Base-by-base conservation (phyloP, 2,113 vertebrate genomes). In the Cheilinus undulatus region DNA sequence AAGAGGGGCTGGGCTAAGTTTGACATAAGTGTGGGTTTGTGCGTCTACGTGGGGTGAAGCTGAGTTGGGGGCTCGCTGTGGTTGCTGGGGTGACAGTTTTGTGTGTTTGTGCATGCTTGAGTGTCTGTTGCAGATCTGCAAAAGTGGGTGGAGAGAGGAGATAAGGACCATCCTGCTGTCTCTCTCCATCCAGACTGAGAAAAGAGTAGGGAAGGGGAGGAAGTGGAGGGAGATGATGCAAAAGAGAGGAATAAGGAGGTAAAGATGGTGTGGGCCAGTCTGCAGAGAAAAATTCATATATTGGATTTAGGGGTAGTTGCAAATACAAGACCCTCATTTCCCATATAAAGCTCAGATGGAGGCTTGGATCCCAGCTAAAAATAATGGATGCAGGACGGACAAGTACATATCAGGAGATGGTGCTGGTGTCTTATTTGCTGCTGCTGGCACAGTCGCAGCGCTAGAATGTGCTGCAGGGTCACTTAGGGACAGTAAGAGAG, bases 281-380 rank as follows among this genome's bases (percentile, higher is more conserved):
- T 42, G 40, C 40, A 1, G 72, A 67, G 64, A 79, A 72, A 70
- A 40, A 23, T 15, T 23, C 28, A 79, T 28, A 46, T 59, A 71
- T 67, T 79, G 32, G 63, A 70, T 78, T 64, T 62, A 60, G 53
- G 71, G 78, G 71, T 40, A 50, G 59, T 61, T 59, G 63, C 4
- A 30, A 80, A 90, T 75, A 82, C 48, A 76, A 78, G 56, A 57
- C 49, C 82, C 54, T 76, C 77, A 83, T 85, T 83, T 88, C 28
- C 93, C 92, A 88, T 93, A 93, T 93, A 91, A 89, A 93, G 91
- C 75, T 73, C 80, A 80, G 88, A 84, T 86, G 80, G 65, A 75
- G 69, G 68, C 66, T 79, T 78, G 58, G 81, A 91, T 91, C 81
- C 78, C 76, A 86, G 84, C 93, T 93, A 94, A 93, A 94, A 94